These are phyloP conservation scores for Pygoscelis antarcticus DNA, from an alignment of 2,113 vertebrate species.

Conservation along the genomic window DNA sequence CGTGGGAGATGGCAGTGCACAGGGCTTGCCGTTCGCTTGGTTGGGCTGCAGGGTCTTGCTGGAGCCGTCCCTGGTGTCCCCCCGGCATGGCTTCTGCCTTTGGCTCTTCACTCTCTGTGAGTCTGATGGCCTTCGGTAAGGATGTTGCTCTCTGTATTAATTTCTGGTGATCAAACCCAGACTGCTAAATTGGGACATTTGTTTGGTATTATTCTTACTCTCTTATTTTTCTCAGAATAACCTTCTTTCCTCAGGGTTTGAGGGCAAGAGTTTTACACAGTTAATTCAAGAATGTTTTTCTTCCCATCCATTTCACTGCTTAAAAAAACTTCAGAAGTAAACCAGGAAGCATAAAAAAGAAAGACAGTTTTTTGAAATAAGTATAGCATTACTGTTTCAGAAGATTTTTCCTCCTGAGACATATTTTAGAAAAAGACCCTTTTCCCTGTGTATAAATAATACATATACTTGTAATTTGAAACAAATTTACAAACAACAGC, in stretches of 20 bases:
- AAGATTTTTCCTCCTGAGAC: background rate
- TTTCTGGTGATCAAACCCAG: background rate
- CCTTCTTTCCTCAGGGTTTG: background rate
- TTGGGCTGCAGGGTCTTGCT: accelerated
- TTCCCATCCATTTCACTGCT: background rate
- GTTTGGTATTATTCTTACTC: background rate
- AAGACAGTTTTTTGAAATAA: background rate
- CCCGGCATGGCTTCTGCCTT: background rate
- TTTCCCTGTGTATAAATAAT: background rate
- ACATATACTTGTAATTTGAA: background rate
- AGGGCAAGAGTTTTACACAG: background rate
- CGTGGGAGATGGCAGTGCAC: accelerated
- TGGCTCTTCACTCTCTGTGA: accelerated
- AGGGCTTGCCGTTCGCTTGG: accelerated
- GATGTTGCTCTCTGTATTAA: background rate
- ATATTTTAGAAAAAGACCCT: background rate
- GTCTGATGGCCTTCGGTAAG: background rate
- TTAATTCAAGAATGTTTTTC: background rate
- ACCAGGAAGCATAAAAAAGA: background rate
- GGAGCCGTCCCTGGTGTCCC: accelerated
- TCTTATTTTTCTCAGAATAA: background rate
- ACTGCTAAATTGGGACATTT: background rate
- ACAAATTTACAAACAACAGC: background rate
- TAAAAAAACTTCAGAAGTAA: background rate
- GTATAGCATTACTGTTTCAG: background rate